Evolutionary conservation across 2,888 invertebrate species (phyloP).

Genomic region (Tricholauxania praeusta): DNA sequence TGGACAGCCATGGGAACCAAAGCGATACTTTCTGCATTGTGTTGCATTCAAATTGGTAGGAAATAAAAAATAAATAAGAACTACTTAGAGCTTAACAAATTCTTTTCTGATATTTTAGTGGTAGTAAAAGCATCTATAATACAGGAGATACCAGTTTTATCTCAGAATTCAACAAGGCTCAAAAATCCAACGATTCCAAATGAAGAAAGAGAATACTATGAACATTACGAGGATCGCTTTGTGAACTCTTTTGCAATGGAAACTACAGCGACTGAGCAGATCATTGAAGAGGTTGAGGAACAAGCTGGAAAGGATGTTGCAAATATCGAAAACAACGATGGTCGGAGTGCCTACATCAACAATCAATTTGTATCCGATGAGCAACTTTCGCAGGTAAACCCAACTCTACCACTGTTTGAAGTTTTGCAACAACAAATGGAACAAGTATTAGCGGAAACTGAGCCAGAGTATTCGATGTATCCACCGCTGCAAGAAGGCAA

Average conservation of each 20-base stretch:
- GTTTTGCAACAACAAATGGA: conserved; percentile 59
- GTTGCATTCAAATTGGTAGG: conserved; percentile 2
- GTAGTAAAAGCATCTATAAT: not conserved
- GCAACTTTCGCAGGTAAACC: conserved; percentile 45
- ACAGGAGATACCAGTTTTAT: too few species aligned
- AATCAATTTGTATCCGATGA: conserved; percentile 57
- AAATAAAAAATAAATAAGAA: not conserved
- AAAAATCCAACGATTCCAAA: too few species aligned
- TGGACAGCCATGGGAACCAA: not conserved
- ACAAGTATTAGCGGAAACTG: conserved; percentile 52
- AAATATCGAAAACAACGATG: conserved; percentile 44
- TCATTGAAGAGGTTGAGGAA: not conserved
- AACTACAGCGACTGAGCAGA: not conserved
- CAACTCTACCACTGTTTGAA: conserved; percentile 52
- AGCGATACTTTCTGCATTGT: not conserved
- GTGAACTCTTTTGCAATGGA: too few species aligned
- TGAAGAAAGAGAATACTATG: not conserved
- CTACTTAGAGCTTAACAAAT: too few species aligned
- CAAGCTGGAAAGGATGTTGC: not conserved
- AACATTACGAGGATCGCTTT: too few species aligned
- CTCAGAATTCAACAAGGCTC: too few species aligned
- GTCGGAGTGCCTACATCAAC: conserved; percentile 58
- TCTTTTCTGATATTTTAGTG: conserved; percentile 1
- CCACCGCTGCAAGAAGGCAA: not conserved
- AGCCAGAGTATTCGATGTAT: conserved; percentile 51